Conservation (phyloP, 2,888 invertebrate species). For the Chloroclystis v-ata region DNA sequence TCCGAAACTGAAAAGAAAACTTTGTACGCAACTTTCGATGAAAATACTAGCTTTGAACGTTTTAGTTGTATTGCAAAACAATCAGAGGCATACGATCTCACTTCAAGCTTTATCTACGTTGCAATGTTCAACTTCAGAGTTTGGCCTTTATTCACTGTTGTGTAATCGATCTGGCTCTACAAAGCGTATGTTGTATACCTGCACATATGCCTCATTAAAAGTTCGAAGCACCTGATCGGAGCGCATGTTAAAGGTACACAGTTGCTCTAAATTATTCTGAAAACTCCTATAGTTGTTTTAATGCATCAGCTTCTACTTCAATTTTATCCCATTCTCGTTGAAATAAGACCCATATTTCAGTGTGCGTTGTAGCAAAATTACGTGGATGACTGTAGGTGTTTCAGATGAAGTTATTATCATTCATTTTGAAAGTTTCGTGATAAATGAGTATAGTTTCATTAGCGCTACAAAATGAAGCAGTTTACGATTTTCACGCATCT, state of each 20-base stretch:
- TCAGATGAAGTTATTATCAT: slow-evolving; percentile 58
- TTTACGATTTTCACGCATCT: slow-evolving; percentile 31
- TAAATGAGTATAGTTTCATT: slow-evolving; percentile 59
- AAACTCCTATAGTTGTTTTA: slow-evolving; percentile 6
- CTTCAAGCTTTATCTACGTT: slow-evolving; percentile 27
- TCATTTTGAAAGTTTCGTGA: slow-evolving; percentile 59
- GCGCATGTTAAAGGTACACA: slow-evolving; percentile 17
- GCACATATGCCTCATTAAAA: slow-evolving; percentile 52
- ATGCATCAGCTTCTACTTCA: neutral
- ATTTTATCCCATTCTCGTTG: neutral
- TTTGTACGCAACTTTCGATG: slow-evolving; percentile 20
- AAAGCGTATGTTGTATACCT: slow-evolving; percentile 12
- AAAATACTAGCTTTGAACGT: slow-evolving; percentile 19
- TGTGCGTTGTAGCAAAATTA: slow-evolving; percentile 7
- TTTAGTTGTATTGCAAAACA: too few relatives aligned
- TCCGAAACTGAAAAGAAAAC: slow-evolving; percentile 18
- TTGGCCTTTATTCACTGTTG: slow-evolving; percentile 30
- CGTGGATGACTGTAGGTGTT: slow-evolving; percentile 13
- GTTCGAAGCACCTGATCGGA: slow-evolving; percentile 36
- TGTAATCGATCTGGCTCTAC: slow-evolving; percentile 31
- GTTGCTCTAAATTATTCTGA: slow-evolving; percentile 9
- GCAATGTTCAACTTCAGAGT: slow-evolving; percentile 13
- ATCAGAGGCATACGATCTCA: slow-evolving; percentile 21
- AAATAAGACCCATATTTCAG: slow-evolving; percentile 9
- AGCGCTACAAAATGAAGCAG: slow-evolving; percentile 45